Percentiles rank a stretch among this genome's conserved stretches.
Evolutionary conservation across 2,113 vertebrate genomes (phyloP).

Genomic region (Nicator chloris): DNA sequence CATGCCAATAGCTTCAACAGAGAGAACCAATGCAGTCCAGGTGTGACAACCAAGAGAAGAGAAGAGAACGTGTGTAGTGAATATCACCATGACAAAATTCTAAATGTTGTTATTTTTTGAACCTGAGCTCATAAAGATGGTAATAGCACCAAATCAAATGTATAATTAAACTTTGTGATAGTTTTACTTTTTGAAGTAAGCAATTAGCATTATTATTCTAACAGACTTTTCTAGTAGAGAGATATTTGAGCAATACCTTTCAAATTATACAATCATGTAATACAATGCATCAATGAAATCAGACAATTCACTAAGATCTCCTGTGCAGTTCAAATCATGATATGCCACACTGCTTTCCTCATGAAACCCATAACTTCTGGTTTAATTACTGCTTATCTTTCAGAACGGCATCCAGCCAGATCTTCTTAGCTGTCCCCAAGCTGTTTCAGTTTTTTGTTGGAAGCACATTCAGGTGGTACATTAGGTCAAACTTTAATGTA

Average conservation of each 20-base stretch:
- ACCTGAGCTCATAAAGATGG: not conserved
- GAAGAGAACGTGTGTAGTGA: rapidly evolving
- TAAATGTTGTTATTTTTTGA: not conserved
- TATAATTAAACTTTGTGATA: not conserved
- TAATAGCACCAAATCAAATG: not conserved
- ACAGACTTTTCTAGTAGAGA: not conserved
- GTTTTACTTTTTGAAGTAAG: not conserved
- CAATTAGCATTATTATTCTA: not conserved
- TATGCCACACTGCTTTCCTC: not conserved
- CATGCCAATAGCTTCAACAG: not conserved
- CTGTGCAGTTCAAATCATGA: not conserved
- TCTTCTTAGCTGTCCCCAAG: not conserved
- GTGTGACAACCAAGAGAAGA: not conserved
- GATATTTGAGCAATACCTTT: not conserved
- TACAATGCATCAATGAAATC: not conserved
- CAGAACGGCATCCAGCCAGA: not conserved
- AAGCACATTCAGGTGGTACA: not conserved
- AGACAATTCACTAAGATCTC: not conserved
- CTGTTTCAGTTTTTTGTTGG: not conserved
- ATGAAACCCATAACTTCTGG: not conserved
- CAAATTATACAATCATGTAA: not conserved
- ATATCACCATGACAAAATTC: not conserved
- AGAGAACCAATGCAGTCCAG: not conserved
- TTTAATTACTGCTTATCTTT: not conserved
- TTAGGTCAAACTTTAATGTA: not conserved